These are phyloP conservation scores for Pachymerium ferrugineum DNA, from an alignment of 2,888 invertebrate species.

Conservation along the genomic window DNA sequence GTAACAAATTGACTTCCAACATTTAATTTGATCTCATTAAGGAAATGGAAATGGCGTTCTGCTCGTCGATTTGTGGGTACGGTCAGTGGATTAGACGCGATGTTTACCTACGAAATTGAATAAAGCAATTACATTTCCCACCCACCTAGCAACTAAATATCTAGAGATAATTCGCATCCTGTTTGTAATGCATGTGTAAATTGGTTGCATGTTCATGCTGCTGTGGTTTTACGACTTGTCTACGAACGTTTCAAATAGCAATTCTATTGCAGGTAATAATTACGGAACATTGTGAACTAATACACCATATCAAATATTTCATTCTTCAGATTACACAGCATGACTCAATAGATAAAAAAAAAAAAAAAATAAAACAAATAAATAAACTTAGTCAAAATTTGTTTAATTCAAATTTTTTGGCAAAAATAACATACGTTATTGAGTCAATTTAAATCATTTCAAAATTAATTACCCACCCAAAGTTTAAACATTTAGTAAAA, in stretches of 20 bases:
- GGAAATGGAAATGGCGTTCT: conserved; percentile 10
- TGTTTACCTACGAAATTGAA: conserved; percentile 12
- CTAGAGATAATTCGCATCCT: conserved; percentile 10
- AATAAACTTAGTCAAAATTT: too few relatives aligned
- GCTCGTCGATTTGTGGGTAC: too few relatives aligned
- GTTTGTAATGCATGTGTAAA: conserved; percentile 14
- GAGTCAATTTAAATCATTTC: too few relatives aligned
- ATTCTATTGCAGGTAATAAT: neutral
- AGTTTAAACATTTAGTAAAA: too few relatives aligned
- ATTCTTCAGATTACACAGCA: too few relatives aligned
- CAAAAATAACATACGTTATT: too few relatives aligned
- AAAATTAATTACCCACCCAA: too few relatives aligned
- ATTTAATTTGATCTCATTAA: conserved; percentile 10
- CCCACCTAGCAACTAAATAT: conserved; percentile 21
- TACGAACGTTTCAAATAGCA: neutral
- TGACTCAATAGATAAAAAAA: too few relatives aligned
- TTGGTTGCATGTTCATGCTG: neutral
- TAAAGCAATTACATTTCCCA: neutral
- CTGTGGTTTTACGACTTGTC: conserved; percentile 2
- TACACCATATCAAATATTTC: too few relatives aligned
- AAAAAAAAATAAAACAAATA: too few relatives aligned
- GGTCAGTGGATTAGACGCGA: neutral
- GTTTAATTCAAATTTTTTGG: too few relatives aligned
- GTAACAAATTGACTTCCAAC: neutral
- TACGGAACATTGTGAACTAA: too few relatives aligned